A percentile compares a stretch with the other conserved stretches of the same genome.
These are phyloP conservation scores for Panthera tigris DNA, from an alignment of 2,113 vertebrate species.

Conservation along the genomic window DNA sequence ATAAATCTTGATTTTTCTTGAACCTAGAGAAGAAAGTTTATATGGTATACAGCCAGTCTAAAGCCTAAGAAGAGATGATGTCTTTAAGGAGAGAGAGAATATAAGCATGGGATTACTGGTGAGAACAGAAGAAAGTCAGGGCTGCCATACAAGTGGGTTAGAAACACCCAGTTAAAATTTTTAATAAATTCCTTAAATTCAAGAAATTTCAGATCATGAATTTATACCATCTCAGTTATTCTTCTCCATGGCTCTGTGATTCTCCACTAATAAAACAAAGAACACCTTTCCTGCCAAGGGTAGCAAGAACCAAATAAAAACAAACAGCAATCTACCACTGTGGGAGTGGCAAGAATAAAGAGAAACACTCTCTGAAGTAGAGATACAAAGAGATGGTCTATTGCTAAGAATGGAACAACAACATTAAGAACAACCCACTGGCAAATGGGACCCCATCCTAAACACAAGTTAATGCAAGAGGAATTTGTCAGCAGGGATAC, in stretches of 20 bases:
- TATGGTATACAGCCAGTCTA: background rate
- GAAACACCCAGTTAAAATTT: background rate
- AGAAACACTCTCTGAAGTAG: background rate
- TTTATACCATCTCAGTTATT: background rate
- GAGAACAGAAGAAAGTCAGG: background rate
- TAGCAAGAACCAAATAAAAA: background rate
- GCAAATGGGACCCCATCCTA: background rate
- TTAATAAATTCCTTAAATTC: background rate
- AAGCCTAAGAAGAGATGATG: background rate
- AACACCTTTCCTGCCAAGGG: background rate
- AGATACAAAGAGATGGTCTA: background rate
- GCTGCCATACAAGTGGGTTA: background rate
- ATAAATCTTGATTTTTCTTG: background rate
- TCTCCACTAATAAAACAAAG: background rate
- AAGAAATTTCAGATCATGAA: background rate
- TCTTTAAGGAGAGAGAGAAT: background rate
- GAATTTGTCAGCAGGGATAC: background rate
- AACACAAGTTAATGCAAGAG: background rate
- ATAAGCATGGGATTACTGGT: background rate
- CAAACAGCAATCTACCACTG: background rate
- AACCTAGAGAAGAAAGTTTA: background rate
- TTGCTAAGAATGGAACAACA: background rate
- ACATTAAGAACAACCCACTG: background rate
- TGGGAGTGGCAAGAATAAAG: background rate
- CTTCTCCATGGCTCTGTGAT: background rate